phyloP scores from a whole-genome alignment of 2,113 vertebrate genomes.

The Dipodomys ordii region DNA sequence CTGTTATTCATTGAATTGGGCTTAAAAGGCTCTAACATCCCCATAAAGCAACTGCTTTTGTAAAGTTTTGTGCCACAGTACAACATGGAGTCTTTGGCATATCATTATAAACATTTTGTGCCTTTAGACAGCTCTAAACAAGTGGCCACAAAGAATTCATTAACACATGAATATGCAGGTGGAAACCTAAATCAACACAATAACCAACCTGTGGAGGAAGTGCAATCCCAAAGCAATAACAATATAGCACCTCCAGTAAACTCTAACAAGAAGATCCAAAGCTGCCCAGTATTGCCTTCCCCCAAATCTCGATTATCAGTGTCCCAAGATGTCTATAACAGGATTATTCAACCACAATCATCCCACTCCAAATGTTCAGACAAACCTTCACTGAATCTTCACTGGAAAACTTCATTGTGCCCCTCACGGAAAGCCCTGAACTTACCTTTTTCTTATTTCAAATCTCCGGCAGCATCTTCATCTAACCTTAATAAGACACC shows the following conservation, averaged over 20 bases:
- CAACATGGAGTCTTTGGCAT: slow-evolving; percentile 61
- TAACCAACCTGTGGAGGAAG: slow-evolving; percentile 17
- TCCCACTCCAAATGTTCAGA: background rate
- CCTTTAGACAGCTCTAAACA: slow-evolving; percentile 34
- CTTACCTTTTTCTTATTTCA: background rate
- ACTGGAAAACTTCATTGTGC: background rate
- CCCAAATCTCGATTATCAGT: background rate
- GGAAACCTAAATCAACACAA: slow-evolving; percentile 41
- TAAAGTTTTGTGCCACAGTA: background rate
- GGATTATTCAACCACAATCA: slow-evolving; percentile 11
- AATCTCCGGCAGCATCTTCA: background rate
- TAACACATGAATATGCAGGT: background rate
- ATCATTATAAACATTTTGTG: slow-evolving; percentile 17
- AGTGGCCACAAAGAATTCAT: background rate
- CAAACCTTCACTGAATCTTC: background rate
- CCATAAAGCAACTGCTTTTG: slow-evolving; percentile 18
- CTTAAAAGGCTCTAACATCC: slow-evolving; percentile 15
- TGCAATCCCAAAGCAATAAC: background rate
- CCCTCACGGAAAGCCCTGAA: background rate
- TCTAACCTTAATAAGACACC: background rate
- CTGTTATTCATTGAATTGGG: slow-evolving; percentile 17
- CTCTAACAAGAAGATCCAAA: slow-evolving; percentile 29
- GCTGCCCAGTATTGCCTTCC: background rate
- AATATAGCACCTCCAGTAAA: background rate
- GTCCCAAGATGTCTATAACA: background rate